Evolutionary conservation across 2,113 vertebrate genomes (phyloP), one percentile per base, ranked within the genome.

Genomic region (Scatophagus argus): DNA sequence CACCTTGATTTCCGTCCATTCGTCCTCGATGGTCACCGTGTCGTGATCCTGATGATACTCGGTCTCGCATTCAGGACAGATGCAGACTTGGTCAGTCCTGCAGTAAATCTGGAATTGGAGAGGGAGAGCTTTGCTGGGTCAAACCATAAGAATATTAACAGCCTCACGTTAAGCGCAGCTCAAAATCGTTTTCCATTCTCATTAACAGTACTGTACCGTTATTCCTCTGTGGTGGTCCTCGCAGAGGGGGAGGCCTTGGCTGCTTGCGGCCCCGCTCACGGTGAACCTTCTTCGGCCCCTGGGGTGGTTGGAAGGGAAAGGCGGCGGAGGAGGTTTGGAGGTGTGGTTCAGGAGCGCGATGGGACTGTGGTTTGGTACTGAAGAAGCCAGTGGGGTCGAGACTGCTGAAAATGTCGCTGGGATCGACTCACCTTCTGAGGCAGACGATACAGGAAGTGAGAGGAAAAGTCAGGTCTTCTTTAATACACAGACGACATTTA

Each of bases 1-100:
- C 38, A 91, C 83, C 93, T 94, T 93, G n/a, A 58, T 92, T 11
- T 86, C 76, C 23, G 59, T 82, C 89, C 91, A 94, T 49, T 93
- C 84, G 0, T 80, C 74, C 66, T 93, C 90, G 0, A 92, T 16
- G 0, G 85, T 60, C 52, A 88, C 75, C 0, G 89, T 90, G 41
- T 91, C 68, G 36, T 94, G 94, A 8, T 62, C 87, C 0, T 66
- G 61, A 29, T 95, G 94, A 5, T 89, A 75, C 21, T 59, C 44
- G 2, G 65, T 55, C 43, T 64, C 81, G 36, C 94, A 95, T 5
- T 91, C 77, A 3, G 82, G 83, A 75, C 94, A 94, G 36, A 95
- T 88, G 11, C 87, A 93, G 9, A 74, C 62, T 23, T 54, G 44
- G 61, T 95, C 95, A 1, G 71, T 91, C 60, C 67, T 60, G 54